phyloP scores from a whole-genome alignment of 2,113 vertebrate genomes.

The Oryzias javanicus region DNA sequence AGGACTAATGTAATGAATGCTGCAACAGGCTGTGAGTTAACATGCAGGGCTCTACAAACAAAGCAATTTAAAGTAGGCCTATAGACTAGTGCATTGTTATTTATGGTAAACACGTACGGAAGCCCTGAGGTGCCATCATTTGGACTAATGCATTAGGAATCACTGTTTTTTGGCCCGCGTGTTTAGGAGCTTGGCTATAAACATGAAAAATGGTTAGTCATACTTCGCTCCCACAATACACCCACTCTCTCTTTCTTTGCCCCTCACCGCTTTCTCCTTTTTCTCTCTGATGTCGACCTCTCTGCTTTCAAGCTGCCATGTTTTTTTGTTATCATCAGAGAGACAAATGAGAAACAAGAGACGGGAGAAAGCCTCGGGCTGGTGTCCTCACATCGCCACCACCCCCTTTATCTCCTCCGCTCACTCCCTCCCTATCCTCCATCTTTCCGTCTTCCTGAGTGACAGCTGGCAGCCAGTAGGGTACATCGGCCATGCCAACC shows the following conservation, averaged over 20 bases:
- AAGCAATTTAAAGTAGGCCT: constrained; percentile 42
- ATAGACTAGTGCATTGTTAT: constrained; percentile 30
- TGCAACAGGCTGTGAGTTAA: constrained; percentile 44
- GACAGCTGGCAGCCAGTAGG: constrained; percentile 81
- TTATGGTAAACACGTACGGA: constrained; percentile 14
- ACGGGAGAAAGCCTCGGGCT: constrained; percentile 55
- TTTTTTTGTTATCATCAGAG: constrained; percentile 67
- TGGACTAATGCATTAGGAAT: constrained; percentile 35
- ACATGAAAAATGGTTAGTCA: constrained; percentile 42
- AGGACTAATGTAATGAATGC: constrained; percentile 44
- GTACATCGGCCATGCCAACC: constrained; percentile 74
- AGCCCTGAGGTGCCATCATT: constrained; percentile 31
- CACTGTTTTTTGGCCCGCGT: constrained; percentile 16
- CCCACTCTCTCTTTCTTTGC: constrained; percentile 9
- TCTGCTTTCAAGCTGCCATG: constrained; percentile 51
- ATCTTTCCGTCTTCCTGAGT: constrained; percentile 68
- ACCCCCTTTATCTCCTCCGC: constrained; percentile 40
- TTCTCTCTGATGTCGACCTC: constrained; percentile 36
- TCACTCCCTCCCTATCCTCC: constrained; percentile 40
- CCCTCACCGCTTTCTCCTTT: constrained; percentile 25
- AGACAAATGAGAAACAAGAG: constrained; percentile 62
- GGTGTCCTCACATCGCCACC: constrained; percentile 66
- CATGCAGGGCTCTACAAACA: constrained; percentile 41
- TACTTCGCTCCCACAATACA: constrained; percentile 14
- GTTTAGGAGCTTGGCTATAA: constrained; percentile 36